Evolutionary conservation across 1,140 invertebrate genomes (phyloP).

Genomic region (Palaemon carinicauda): DNA sequence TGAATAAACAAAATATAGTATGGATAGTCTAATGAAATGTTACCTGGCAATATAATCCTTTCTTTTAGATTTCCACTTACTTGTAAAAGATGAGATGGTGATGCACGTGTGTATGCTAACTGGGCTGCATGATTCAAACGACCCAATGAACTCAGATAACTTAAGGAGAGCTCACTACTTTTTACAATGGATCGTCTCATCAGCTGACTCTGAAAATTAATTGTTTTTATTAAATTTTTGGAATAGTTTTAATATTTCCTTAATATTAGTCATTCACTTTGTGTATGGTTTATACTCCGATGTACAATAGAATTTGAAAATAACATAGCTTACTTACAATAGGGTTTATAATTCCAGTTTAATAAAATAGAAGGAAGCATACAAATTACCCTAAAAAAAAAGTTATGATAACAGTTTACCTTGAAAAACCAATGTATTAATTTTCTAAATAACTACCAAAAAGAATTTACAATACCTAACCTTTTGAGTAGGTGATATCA

Average conservation of each 20-base stretch:
- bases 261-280: no score
- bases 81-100: slow-evolving; percentile 5
- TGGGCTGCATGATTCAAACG: slow-evolving; percentile 36
- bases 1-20: no score
- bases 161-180: slow-evolving; percentile 41
- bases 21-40: no score
- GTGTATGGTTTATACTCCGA: no score
- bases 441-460: no score
- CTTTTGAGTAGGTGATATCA: slow-evolving; percentile 29
- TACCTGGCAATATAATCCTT: no score
- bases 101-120: slow-evolving; percentile 17
- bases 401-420: background rate
- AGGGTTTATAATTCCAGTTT: no score
- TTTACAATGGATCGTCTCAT: slow-evolving; percentile 41
- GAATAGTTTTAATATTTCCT: no score
- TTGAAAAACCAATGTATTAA: background rate
- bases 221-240: no score
- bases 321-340: no score
- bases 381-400: background rate
- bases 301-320: no score
- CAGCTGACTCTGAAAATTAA: slow-evolving; percentile 27
- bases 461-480: background rate
- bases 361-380: no score
- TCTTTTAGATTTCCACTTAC: background rate
- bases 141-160: slow-evolving; percentile 35